phyloP scores from a whole-genome alignment of 2,113 vertebrate species.

The Plestiodon gilberti region DNA sequence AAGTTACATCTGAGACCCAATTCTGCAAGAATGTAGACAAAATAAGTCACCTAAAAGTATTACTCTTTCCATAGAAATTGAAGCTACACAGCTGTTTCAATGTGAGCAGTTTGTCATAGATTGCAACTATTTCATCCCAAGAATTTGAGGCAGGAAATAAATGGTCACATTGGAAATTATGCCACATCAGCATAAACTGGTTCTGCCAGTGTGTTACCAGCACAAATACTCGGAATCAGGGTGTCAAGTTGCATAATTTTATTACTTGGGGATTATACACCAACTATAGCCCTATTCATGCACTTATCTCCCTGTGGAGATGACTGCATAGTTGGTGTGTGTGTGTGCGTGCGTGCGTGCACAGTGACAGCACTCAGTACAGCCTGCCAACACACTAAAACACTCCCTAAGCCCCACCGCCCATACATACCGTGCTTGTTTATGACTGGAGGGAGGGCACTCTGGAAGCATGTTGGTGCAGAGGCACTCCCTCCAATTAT shows the following conservation, averaged over 20 bases:
- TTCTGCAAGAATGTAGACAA: background rate
- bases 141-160: background rate
- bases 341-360: too few relatives aligned
- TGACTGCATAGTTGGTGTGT: background rate
- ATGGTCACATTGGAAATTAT: background rate
- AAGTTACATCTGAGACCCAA: background rate
- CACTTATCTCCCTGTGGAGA: background rate
- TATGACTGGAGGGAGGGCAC: too few relatives aligned
- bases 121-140: background rate
- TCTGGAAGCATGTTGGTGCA: too few relatives aligned
- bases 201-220: background rate
- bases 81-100: background rate
- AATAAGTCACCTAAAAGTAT: conserved; percentile 10
- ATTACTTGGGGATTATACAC: too few relatives aligned
- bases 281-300: too few relatives aligned
- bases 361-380: too few relatives aligned
- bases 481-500: too few relatives aligned
- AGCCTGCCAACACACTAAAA: too few relatives aligned
- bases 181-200: background rate
- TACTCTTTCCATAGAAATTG: background rate
- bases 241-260: background rate
- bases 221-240: background rate
- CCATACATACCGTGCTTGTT: too few relatives aligned
- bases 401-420: too few relatives aligned
- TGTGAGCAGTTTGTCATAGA: background rate